These are phyloP conservation scores for Spicauda simplicius DNA, from an alignment of 2,888 invertebrate species.

Conservation along the genomic window DNA sequence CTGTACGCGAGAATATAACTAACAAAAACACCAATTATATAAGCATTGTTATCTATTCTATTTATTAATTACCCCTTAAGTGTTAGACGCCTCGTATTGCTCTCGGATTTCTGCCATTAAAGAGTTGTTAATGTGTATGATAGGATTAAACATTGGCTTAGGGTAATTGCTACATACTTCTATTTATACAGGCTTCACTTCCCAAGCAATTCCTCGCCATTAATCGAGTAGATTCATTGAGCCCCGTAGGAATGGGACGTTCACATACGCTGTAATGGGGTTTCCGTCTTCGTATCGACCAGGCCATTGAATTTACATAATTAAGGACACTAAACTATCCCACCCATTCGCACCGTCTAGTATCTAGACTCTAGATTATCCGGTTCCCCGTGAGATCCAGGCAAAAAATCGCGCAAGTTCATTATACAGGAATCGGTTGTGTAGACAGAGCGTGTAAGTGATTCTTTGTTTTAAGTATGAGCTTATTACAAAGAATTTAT, in stretches of 20 bases:
- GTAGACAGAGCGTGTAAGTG: neutral
- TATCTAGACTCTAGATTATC: constrained; percentile 21
- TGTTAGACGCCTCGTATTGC: no score
- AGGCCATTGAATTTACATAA: constrained; percentile 32
- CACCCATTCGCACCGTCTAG: constrained; percentile 28
- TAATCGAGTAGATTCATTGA: constrained; percentile 26
- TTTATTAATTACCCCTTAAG: no score
- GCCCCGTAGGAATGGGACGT: constrained; percentile 13
- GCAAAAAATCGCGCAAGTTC: constrained; percentile 13
- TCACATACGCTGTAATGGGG: constrained; percentile 31
- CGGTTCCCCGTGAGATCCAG: constrained; percentile 29
- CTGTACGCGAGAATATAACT: no score
- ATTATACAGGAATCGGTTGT: constrained; percentile 7
- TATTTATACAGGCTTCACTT: neutral
- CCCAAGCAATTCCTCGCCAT: constrained; percentile 10
- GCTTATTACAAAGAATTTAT: no score
- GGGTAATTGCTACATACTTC: neutral
- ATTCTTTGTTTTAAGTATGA: neutral
- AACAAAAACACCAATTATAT: no score
- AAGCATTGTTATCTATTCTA: no score
- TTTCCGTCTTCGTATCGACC: constrained; percentile 31
- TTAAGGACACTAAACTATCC: constrained; percentile 33
- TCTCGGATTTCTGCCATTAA: no score
- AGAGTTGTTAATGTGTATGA: neutral
- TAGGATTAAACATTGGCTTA: neutral